phyloP scores from a whole-genome alignment of 30 jellyfish, hydroid and myxozoan genomes.

The Hydractinia echinata region DNA sequence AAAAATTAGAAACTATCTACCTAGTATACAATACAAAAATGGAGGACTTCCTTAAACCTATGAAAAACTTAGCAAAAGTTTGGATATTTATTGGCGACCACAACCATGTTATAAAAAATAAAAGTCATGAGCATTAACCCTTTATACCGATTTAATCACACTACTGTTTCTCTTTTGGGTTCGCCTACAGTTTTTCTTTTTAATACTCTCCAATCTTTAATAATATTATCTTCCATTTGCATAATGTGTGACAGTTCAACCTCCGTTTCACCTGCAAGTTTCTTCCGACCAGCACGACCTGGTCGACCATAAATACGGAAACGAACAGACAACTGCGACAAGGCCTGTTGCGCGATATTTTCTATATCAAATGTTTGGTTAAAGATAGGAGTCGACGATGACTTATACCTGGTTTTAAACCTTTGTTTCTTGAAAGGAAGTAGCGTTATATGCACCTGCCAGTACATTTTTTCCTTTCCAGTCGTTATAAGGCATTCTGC shows the following conservation, averaged over 20 bases:
- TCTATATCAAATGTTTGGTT: constrained; percentile 82
- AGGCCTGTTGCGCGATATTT: constrained; percentile 82
- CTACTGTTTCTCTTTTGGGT: constrained; percentile 18
- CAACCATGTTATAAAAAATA: no score
- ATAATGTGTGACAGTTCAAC: constrained; percentile 44
- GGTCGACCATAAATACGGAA: constrained; percentile 84
- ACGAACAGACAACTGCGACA: constrained; percentile 74
- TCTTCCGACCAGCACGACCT: constrained; percentile 88
- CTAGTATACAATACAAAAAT: no score
- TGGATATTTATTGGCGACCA: no score
- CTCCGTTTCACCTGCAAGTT: constrained; percentile 91
- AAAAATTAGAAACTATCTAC: no score
- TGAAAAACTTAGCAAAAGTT: no score
- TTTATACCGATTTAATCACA: not conserved
- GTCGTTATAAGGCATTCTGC: constrained; percentile 84
- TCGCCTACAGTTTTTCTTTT: constrained; percentile 49
- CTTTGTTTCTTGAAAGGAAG: constrained; percentile 91
- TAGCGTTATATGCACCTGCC: constrained; percentile 94
- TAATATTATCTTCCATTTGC: constrained; percentile 46
- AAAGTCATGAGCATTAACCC: no score
- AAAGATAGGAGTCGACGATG: constrained; percentile 93
- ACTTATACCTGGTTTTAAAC: constrained; percentile 76
- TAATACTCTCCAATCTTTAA: constrained; percentile 75
- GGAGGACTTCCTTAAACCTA: no score
- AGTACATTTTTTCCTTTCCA: constrained; percentile 63